Percentiles rank a stretch among this genome's conserved stretches.
Evolutionary conservation across 2,113 vertebrate genomes (phyloP).

Genomic region (Alces alces): DNA sequence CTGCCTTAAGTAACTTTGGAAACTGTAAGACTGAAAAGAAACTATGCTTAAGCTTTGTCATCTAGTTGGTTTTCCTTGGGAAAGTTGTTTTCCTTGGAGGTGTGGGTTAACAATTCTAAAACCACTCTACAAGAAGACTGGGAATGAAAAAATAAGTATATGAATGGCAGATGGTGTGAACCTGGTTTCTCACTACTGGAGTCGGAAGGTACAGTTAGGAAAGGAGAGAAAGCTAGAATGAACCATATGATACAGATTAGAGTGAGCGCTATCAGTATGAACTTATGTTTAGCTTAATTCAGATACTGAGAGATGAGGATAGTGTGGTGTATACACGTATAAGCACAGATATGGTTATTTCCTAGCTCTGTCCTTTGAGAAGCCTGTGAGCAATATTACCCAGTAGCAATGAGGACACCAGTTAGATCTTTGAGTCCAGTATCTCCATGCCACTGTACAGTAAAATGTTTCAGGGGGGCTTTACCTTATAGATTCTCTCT

Average conservation of each 20-base stretch:
- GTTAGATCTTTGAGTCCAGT: neutral
- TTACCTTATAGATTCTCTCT: neutral
- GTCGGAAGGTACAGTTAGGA: neutral
- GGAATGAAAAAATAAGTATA: neutral
- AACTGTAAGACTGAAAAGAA: neutral
- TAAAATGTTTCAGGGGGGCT: neutral
- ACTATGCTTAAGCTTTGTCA: neutral
- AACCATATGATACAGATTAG: neutral
- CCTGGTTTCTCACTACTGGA: neutral
- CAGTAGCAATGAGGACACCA: neutral
- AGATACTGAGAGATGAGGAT: neutral
- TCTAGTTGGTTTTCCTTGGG: neutral
- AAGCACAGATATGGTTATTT: neutral
- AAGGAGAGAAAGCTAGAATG: neutral
- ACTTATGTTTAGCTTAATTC: neutral
- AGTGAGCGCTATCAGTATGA: neutral
- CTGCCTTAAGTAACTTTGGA: neutral
- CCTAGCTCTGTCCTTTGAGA: neutral
- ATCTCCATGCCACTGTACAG: neutral
- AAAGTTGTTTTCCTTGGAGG: neutral
- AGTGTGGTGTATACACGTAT: neutral
- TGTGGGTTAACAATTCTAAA: neutral
- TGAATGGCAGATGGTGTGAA: neutral
- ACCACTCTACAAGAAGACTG: neutral
- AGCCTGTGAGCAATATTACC: neutral